Conservation (phyloP, 2,888 invertebrate species). For the Drosophila paucipuncta region DNA sequence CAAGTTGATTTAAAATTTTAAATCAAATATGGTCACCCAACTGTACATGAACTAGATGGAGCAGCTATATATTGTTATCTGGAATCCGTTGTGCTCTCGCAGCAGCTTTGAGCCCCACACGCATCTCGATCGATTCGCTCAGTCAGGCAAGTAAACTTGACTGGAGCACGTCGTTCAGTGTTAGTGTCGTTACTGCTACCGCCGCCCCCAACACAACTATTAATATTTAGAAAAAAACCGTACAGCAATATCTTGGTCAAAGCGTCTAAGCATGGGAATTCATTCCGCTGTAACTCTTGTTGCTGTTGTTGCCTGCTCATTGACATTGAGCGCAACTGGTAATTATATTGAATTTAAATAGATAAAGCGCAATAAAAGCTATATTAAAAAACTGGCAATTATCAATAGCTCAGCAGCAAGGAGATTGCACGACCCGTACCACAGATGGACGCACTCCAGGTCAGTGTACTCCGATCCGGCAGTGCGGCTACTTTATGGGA, state of each 20-base stretch:
- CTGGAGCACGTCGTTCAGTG: slow-evolving; percentile 3
- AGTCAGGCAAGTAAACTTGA: slow-evolving; percentile 34
- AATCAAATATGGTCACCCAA: slow-evolving; percentile 2
- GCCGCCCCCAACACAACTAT: background rate
- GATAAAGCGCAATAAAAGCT: slow-evolving; percentile 28
- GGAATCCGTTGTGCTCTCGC: slow-evolving; percentile 25
- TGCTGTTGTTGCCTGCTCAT: slow-evolving; percentile 31
- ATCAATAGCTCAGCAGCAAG: slow-evolving; percentile 42
- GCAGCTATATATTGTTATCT: slow-evolving; percentile 38
- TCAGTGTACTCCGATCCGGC: slow-evolving; percentile 47
- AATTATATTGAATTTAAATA: slow-evolving; percentile 16
- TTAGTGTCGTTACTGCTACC: background rate
- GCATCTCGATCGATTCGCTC: slow-evolving; percentile 15
- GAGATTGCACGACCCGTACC: slow-evolving; percentile 41
- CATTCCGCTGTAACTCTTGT: slow-evolving; percentile 10
- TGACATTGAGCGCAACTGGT: slow-evolving; percentile 60
- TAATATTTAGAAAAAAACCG: slow-evolving; percentile 10
- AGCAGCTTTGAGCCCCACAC: slow-evolving; percentile 3
- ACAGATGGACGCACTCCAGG: slow-evolving; percentile 22
- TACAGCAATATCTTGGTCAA: slow-evolving; percentile 22
- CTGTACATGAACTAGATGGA: background rate
- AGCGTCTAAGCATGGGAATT: slow-evolving; percentile 34
- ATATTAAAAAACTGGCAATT: slow-evolving; percentile 20
- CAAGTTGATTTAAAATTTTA: background rate
- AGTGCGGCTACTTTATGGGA: slow-evolving; percentile 62